Evolutionary conservation across 2,888 invertebrate species (phyloP).

Genomic region (Rutpela maculata): DNA sequence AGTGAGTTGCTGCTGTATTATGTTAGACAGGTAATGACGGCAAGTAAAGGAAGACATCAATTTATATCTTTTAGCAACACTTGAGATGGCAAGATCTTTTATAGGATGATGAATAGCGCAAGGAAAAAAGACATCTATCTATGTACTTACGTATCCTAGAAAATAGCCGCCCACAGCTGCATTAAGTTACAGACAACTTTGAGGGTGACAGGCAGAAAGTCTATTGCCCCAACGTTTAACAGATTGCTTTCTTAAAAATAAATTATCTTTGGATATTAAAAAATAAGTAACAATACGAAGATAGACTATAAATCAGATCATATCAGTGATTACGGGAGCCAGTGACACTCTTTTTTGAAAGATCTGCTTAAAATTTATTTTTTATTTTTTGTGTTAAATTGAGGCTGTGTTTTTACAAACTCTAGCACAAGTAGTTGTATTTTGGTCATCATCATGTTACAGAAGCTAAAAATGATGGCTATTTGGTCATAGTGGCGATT

Average conservation of each 20-base stretch:
- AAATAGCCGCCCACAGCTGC: slow-evolving; percentile 15
- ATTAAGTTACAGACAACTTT: slow-evolving; percentile 5
- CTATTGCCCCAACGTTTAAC: neutral
- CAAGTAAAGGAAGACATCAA: slow-evolving; percentile 4
- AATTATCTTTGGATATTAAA: no score
- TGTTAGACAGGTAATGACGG: neutral
- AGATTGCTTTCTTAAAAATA: neutral
- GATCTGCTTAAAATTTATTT: no score
- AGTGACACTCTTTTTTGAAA: no score
- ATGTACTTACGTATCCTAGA: neutral
- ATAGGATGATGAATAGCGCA: slow-evolving; percentile 4
- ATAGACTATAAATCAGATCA: no score
- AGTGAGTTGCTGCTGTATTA: neutral
- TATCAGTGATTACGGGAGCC: no score
- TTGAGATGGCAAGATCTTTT: slow-evolving; percentile 18
- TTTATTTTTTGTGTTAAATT: no score
- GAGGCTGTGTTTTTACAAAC: no score
- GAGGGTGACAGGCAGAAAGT: neutral
- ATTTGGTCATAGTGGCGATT: no score
- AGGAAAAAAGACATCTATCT: slow-evolving; percentile 7
- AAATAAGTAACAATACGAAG: no score
- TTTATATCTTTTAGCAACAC: slow-evolving; percentile 27
- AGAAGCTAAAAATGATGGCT: no score
- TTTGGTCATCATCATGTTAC: no score
- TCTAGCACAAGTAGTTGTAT: no score